Percentiles rank a stretch among this genome's conserved stretches.
Evolutionary conservation across 2,797 vertebrate species (phyloP).

Genomic region (Bovichtus diacanthus): DNA sequence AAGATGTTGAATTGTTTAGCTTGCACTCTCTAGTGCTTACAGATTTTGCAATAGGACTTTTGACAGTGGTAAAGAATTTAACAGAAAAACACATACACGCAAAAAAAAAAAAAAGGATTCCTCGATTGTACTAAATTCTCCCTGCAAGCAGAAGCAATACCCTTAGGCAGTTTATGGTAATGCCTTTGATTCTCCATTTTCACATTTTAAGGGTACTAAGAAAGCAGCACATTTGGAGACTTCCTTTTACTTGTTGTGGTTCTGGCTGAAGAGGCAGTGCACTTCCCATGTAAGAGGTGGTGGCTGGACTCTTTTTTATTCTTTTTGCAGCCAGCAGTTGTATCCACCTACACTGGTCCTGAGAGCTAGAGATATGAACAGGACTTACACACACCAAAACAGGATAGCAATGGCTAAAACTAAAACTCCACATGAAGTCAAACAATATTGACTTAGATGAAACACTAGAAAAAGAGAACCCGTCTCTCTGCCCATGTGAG

Average conservation of each 20-base stretch:
- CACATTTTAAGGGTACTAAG: slow-evolving; percentile 28
- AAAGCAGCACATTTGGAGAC: slow-evolving; percentile 18
- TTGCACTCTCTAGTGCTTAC: slow-evolving; percentile 44
- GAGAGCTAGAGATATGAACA: slow-evolving; percentile 38
- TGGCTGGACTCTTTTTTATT: slow-evolving; percentile 31
- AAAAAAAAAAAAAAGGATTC: neutral
- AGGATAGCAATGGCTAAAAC: neutral
- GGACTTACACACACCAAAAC: slow-evolving; percentile 1
- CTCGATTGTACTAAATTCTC: slow-evolving; percentile 42
- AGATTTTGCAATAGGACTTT: slow-evolving; percentile 52
- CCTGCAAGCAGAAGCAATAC: slow-evolving; percentile 21
- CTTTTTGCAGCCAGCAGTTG: slow-evolving; percentile 32
- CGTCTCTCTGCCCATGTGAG: neutral
- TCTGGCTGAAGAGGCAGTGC: slow-evolving; percentile 19
- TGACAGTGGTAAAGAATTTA: slow-evolving; percentile 53
- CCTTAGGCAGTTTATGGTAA: slow-evolving; percentile 47
- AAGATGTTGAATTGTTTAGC: slow-evolving; percentile 46
- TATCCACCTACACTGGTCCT: slow-evolving; percentile 41
- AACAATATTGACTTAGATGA: neutral
- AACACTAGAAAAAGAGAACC: slow-evolving; percentile 11
- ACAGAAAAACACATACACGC: slow-evolving; percentile 4
- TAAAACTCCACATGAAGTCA: neutral
- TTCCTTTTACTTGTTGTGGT: slow-evolving; percentile 25
- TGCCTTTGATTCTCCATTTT: slow-evolving; percentile 53
- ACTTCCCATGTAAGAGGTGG: slow-evolving; percentile 33